These are phyloP conservation scores for Lepisosteus oculatus DNA, from an alignment of 2,113 vertebrate species.

Conservation along the genomic window DNA sequence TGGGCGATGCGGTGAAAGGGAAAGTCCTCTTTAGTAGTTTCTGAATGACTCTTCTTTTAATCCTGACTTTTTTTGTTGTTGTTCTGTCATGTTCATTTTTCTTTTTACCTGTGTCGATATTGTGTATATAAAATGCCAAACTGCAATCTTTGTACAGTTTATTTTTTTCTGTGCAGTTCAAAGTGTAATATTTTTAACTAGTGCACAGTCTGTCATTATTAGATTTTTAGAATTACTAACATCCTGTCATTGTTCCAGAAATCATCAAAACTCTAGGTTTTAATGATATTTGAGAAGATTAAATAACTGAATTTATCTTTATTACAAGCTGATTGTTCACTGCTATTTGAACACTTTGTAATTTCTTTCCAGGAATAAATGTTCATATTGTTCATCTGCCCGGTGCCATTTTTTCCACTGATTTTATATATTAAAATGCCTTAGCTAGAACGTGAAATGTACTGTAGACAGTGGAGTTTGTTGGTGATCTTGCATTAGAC, in stretches of 20 bases:
- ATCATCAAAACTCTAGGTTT: conserved; percentile 45
- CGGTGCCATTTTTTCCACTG: neutral
- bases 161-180: conserved; percentile 36
- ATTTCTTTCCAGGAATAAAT: conserved; percentile 76
- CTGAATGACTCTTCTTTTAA: neutral
- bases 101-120: conserved; percentile 10
- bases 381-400: conserved; percentile 65
- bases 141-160: conserved; percentile 23
- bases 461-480: neutral
- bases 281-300: conserved; percentile 50
- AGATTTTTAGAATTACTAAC: conserved; percentile 33
- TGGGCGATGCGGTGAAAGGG: too few relatives aligned
- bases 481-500: too few relatives aligned
- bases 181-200: conserved; percentile 28
- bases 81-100: conserved; percentile 16
- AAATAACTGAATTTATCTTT: conserved; percentile 41
- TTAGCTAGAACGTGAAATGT: neutral
- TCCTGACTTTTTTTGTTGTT: conserved; percentile 16
- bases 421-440: neutral
- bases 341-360: conserved; percentile 71
- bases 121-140: conserved; percentile 40
- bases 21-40: neutral
- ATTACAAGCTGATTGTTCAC: conserved; percentile 62
- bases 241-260: conserved; percentile 42
- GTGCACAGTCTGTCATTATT: conserved; percentile 15